Percentiles rank a stretch among this genome's conserved stretches.
Evolutionary conservation across 2,888 invertebrate genomes (phyloP).

Genomic region (Oxyteleia sp.): DNA sequence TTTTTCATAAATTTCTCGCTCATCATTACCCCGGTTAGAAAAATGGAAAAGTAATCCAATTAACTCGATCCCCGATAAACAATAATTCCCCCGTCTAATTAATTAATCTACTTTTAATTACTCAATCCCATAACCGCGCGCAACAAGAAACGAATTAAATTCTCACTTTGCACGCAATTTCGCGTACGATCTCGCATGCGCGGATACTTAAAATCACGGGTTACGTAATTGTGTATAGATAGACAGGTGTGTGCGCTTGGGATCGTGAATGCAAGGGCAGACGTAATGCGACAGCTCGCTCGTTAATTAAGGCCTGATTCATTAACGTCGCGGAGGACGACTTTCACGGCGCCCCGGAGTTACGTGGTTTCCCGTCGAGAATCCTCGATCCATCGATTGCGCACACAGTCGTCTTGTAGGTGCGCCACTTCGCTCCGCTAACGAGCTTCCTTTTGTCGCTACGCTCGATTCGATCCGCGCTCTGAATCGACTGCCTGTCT

Average conservation of each 20-base stretch:
- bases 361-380: constrained; percentile 32
- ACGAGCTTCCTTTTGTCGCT: constrained; percentile 77
- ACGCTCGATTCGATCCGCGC: constrained; percentile 61
- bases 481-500: constrained; percentile 61
- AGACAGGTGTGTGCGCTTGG: constrained; percentile 36
- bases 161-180: constrained; percentile 21
- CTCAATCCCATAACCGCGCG: background rate
- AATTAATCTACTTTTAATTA: constrained; percentile 15
- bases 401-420: constrained; percentile 54
- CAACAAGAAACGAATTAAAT: background rate
- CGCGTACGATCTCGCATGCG: constrained; percentile 13
- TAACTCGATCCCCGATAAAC: background rate
- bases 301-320: constrained; percentile 78
- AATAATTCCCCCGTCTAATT: constrained; percentile 1
- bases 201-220: constrained; percentile 35
- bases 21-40: background rate
- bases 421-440: constrained; percentile 69
- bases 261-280: constrained; percentile 53
- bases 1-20: background rate
- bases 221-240: constrained; percentile 55
- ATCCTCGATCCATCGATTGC: constrained; percentile 63
- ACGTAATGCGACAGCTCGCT: constrained; percentile 68
- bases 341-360: constrained; percentile 56
- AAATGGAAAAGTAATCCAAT: background rate
- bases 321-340: constrained; percentile 71